Base-by-base conservation (phyloP, 2,888 invertebrate genomes). In the Nymphalis c-album region DNA sequence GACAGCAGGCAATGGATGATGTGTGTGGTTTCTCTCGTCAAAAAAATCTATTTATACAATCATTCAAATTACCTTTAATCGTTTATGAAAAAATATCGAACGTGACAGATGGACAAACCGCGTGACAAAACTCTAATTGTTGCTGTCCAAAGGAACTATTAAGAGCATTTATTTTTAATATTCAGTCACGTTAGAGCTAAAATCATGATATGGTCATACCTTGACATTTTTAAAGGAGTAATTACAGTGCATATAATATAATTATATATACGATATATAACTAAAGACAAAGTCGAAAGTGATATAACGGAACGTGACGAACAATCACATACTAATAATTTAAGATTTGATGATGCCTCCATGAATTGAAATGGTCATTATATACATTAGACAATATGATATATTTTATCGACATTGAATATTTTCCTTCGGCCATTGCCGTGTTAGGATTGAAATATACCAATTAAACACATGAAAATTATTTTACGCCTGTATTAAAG, bases 101-200 rank as follows among this genome's bases (percentile, higher is more conserved):
- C 89, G 88, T 90, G 88, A 88, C 82, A 83, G 81, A 78, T 75
- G 74, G 80, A 84, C 83, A 76, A 70, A 78, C 79, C 74, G 74
- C 88, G 88, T 91, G 89, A 90, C 90, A 90, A 84, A 81, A 78
- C 75, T 76, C 80, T 87, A 88, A 90, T 88, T 85, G 82, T 84
- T 78, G 81, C 85, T 88, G 89, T 90, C 88, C 83, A 79, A 80
- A 58, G 61, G 63, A 48, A 67, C 55, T 47, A 59, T 69, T 63
- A 66, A 68, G 57, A 48, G 60, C 62, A 60, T 55, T 68, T 66
- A 63, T 63, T 64, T 60, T 68, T 60, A 35, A 61, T 53, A 66
- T 69, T 68, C 48, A 50, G 40, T 73, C 70, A 73, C 70, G 70
- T 59, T 47, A 60, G 45, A 53, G 48, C 47, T 61, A 51, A 63